A percentile compares a stretch with the other conserved stretches of the same genome.
Conservation (phyloP, 1,140 invertebrate genomes). For the Lysiphlebus fabarum region DNA sequence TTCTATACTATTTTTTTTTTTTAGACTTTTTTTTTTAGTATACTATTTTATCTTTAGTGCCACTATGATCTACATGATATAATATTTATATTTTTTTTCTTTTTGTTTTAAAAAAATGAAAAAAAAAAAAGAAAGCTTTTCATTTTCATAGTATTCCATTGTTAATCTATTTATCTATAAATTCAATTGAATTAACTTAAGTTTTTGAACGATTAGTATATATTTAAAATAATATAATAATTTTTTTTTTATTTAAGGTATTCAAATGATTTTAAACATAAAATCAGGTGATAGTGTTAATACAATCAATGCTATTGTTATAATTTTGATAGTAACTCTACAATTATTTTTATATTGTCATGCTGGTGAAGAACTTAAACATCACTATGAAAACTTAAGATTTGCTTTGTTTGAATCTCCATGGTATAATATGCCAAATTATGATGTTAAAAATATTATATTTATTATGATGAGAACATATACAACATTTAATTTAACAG, state of each 20-base stretch:
- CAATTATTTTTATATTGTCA: conserved; percentile 25
- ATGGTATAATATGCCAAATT: conserved; percentile 18
- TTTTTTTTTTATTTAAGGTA: conserved; percentile 10
- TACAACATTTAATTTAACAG: conserved; percentile 17
- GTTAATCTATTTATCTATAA: too few relatives aligned
- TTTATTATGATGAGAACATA: conserved; percentile 16
- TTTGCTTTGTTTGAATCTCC: conserved; percentile 2
- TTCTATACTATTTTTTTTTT: too few relatives aligned
- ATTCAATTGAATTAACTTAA: too few relatives aligned
- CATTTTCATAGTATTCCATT: too few relatives aligned
- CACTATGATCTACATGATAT: too few relatives aligned
- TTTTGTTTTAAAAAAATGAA: too few relatives aligned
- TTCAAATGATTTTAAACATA: conserved; percentile 5
- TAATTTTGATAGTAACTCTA: conserved; percentile 3
- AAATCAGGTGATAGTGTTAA: not conserved
- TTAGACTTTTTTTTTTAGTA: too few relatives aligned
- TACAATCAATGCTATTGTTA: not conserved
- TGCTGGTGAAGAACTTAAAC: conserved; percentile 15
- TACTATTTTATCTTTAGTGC: too few relatives aligned
- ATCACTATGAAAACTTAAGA: conserved; percentile 7
- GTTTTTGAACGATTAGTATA: too few relatives aligned
- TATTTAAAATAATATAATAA: too few relatives aligned
- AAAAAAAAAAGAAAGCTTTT: too few relatives aligned
- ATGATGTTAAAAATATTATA: conserved; percentile 11
- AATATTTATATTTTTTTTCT: too few relatives aligned